These are phyloP conservation scores for Nicator chloris DNA, from an alignment of 2,113 vertebrate genomes.

Conservation along the genomic window DNA sequence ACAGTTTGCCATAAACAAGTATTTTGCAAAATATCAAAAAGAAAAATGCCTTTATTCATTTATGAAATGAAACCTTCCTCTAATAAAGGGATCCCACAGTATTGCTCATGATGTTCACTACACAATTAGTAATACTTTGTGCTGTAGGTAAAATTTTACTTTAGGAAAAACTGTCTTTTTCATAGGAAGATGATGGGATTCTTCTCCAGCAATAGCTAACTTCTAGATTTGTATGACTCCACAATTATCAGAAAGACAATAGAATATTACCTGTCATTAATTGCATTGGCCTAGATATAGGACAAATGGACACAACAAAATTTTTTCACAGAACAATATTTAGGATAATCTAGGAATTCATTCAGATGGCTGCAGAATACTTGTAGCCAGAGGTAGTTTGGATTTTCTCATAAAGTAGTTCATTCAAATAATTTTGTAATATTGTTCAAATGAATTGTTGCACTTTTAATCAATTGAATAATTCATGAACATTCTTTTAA, in stretches of 20 bases:
- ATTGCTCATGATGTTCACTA: background rate
- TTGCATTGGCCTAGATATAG: background rate
- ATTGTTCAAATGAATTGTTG: background rate
- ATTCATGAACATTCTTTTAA: background rate
- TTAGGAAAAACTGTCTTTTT: background rate
- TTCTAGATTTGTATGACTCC: background rate
- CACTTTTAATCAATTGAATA: background rate
- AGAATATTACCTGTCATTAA: background rate
- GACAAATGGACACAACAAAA: background rate
- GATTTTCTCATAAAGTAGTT: background rate
- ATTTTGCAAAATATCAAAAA: conserved; percentile 1
- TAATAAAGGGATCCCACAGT: background rate
- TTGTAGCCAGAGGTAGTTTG: background rate
- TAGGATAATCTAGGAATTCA: background rate
- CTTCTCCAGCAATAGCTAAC: background rate
- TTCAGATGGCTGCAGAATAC: background rate
- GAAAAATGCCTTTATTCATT: background rate
- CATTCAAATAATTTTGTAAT: background rate
- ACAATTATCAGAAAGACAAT: background rate
- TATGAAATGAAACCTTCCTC: background rate
- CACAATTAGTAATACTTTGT: background rate
- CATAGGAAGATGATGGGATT: background rate
- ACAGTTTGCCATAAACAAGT: conserved; percentile 23
- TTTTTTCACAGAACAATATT: background rate
- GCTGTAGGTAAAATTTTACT: background rate